Evolutionary conservation across 2,888 invertebrate genomes (phyloP).

Genomic region (Hypomecis atomaria): DNA sequence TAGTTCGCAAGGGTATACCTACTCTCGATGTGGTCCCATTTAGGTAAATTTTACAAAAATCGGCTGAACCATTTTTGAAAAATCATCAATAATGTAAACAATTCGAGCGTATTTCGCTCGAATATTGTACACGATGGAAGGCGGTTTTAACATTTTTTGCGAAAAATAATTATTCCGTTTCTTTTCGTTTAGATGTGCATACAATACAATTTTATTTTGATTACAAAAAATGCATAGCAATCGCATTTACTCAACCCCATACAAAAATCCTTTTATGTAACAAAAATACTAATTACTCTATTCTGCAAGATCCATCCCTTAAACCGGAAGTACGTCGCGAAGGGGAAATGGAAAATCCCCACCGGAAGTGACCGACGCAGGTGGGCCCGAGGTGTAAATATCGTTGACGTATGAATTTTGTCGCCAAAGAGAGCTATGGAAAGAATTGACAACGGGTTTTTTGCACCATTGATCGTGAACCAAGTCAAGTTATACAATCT

Average conservation of each 20-base stretch:
- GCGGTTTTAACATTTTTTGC: too few species aligned
- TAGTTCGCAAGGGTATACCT: too few species aligned
- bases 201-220: too few species aligned
- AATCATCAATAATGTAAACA: too few species aligned
- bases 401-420: slow-evolving; percentile 49
- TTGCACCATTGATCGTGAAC: not conserved
- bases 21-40: too few species aligned
- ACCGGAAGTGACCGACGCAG: slow-evolving; percentile 68
- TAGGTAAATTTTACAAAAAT: too few species aligned
- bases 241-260: not conserved
- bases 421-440: slow-evolving; percentile 33
- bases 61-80: too few species aligned
- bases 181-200: too few species aligned
- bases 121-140: too few species aligned
- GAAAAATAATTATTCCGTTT: too few species aligned
- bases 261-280: slow-evolving; percentile 32
- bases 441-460: slow-evolving; percentile 1
- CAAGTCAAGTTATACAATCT: too few species aligned
- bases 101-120: too few species aligned
- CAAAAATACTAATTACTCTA: slow-evolving; percentile 55
- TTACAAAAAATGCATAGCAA: not conserved
- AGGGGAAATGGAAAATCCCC: slow-evolving; percentile 70
- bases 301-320: slow-evolving; percentile 50
- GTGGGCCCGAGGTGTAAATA: slow-evolving; percentile 62
- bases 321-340: slow-evolving; percentile 58